Evolutionary conservation across 2,888 invertebrate genomes (phyloP).

Genomic region (Abrostola triplasia): DNA sequence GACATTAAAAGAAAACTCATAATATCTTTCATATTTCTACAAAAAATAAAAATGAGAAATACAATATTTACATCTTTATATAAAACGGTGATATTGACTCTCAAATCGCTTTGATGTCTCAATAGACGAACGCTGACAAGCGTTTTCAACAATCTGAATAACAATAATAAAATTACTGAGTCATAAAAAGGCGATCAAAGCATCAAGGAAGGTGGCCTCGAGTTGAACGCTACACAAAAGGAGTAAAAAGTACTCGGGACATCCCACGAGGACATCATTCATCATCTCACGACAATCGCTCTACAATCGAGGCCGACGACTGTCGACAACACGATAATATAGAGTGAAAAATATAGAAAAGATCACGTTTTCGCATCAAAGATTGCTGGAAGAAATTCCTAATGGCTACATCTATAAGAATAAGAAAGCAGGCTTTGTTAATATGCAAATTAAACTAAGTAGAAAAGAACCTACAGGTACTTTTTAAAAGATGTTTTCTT

Average conservation of each 20-base stretch:
- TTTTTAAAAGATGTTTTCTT: slow-evolving; percentile 11
- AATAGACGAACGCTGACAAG: slow-evolving; percentile 62
- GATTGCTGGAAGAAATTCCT: slow-evolving; percentile 6
- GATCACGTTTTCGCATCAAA: slow-evolving; percentile 23
- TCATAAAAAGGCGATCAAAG: slow-evolving; percentile 73
- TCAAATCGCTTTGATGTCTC: slow-evolving; percentile 62
- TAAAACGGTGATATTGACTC: slow-evolving; percentile 44
- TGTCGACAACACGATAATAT: slow-evolving; percentile 43
- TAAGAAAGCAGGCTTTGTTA: slow-evolving; percentile 53
- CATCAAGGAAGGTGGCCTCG: slow-evolving; percentile 65
- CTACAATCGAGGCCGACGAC: slow-evolving; percentile 45
- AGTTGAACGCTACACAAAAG: slow-evolving; percentile 68
- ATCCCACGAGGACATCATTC: slow-evolving; percentile 67
- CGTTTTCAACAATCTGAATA: slow-evolving; percentile 64
- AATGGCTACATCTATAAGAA: slow-evolving; percentile 7
- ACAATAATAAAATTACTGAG: slow-evolving; percentile 74
- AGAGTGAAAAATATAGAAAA: slow-evolving; percentile 40
- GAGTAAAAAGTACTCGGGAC: slow-evolving; percentile 63
- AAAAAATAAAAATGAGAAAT: slow-evolving; percentile 12
- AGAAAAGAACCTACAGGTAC: slow-evolving; percentile 36
- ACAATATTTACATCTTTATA: slow-evolving; percentile 23
- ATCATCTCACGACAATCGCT: slow-evolving; percentile 63
- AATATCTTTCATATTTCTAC: slow-evolving; percentile 1
- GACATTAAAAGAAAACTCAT: background rate
- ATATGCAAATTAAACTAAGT: slow-evolving; percentile 67